Base-by-base conservation (phyloP, 1,140 invertebrate species). In the Halictus rubicundus region DNA sequence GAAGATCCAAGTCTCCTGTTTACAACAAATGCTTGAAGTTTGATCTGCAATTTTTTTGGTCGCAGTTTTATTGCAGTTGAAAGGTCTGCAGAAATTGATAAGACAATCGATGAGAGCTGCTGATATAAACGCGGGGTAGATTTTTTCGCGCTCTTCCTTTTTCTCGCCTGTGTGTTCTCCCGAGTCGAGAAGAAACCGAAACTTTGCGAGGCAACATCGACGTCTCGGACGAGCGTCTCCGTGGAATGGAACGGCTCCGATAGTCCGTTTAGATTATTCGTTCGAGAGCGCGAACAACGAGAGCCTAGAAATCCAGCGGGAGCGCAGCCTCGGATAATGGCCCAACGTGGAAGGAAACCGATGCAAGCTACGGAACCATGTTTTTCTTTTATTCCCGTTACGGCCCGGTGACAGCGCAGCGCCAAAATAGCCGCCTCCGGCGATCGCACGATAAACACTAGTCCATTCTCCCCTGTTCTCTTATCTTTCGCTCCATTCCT, bases 371-470 rank as follows among this genome's bases (percentile, higher is more conserved):
- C 77, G 80, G 68, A 72, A 85, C 75, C 81, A 81, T 80, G 80
- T 78, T 85, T 88, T 88, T 66, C 85, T 87, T 87, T 82, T 84
- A 84, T 87, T 87, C 82, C 76, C 85, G 74, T 68, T 78, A 59
- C 63, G 61, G 23, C 54, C 71, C 72, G 83, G 78, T 88, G 83
- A 85, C 83, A 83, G 85, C 77, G 74, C 78, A 79, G 25, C 83
- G 83, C 83, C 75, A 83, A 87, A 88, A 87, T 80, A 87, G 85
- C 75, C 88, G 80, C 86, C 81, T 85, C 83, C 78, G 83, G 85
- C 80, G 84, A 84, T 88, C 73, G 80, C 54, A 69, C 87, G 83
- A 87, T 89, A 89, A 89, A 89, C 86, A 87, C 76, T 42, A 54
- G 65, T 80, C 73, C 73, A 81, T 76, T 85, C 63, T 68, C 73